A percentile compares a stretch with the other conserved stretches of the same genome.
Evolutionary conservation across 2,888 invertebrate species (phyloP).

Genomic region (Dryobotodes eremita): DNA sequence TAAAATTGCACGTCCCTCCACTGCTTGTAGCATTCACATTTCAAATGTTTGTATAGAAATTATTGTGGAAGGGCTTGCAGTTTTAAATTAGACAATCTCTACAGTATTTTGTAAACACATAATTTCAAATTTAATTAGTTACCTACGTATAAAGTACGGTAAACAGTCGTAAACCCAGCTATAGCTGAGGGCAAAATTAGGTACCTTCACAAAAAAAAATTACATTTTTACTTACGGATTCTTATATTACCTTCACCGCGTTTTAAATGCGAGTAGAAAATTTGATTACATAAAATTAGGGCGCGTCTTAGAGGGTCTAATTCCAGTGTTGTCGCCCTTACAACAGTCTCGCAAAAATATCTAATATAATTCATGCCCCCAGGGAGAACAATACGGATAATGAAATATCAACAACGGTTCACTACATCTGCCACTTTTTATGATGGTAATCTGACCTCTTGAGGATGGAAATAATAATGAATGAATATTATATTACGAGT

Average conservation of each 20-base stretch:
- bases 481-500: constrained; percentile 55
- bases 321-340: constrained; percentile 80
- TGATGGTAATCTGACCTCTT: constrained; percentile 47
- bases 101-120: constrained; percentile 36
- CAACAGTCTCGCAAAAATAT: constrained; percentile 79
- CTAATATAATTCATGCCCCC: constrained; percentile 77
- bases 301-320: constrained; percentile 79
- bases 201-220: constrained; percentile 24
- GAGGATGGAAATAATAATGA: constrained; percentile 38
- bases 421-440: constrained; percentile 68
- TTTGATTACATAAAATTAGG: constrained; percentile 83
- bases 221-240: constrained; percentile 46
- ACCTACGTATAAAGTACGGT: constrained; percentile 14
- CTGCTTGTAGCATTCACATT: no score
- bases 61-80: no score
- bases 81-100: no score
- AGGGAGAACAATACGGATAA: constrained; percentile 79
- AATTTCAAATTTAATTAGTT: constrained; percentile 37
- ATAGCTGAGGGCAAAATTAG: constrained; percentile 16
- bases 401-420: constrained; percentile 82
- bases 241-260: constrained; percentile 67
- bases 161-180: constrained; percentile 30
- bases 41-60: no score
- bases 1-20: no score
- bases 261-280: constrained; percentile 79